phyloP scores from a whole-genome alignment of 2,888 invertebrate species.

The Cremastinae sp. region DNA sequence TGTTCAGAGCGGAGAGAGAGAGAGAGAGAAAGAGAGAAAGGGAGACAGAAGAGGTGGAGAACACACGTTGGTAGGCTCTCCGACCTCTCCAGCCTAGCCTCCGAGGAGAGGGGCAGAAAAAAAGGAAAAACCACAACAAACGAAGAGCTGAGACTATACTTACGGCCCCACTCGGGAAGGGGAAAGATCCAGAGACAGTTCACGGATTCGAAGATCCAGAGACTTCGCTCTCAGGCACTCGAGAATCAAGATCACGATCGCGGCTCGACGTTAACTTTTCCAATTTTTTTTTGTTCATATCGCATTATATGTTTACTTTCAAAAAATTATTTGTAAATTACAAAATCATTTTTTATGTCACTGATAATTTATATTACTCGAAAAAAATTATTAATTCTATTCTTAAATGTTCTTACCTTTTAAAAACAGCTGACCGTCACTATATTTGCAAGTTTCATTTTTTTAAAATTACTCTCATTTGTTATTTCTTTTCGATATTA shows the following conservation, averaged over 20 bases:
- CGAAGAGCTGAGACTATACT: slow-evolving; percentile 14
- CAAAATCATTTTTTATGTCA: too few relatives aligned
- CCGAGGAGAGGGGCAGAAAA: slow-evolving; percentile 47
- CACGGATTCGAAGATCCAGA: slow-evolving; percentile 46
- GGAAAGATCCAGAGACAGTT: slow-evolving; percentile 59
- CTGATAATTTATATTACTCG: too few relatives aligned
- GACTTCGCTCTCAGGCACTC: slow-evolving; percentile 12
- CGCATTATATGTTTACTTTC: neutral
- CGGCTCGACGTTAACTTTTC: slow-evolving; percentile 1
- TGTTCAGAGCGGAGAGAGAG: slow-evolving; percentile 39
- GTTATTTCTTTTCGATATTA: too few relatives aligned
- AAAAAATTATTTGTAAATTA: neutral
- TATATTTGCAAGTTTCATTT: too few relatives aligned
- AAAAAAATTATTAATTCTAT: too few relatives aligned
- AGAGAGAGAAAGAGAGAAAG: slow-evolving; percentile 34
- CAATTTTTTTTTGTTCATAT: too few relatives aligned
- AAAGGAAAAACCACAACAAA: slow-evolving; percentile 19
- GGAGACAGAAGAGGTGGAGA: slow-evolving; percentile 55
- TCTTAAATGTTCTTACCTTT: too few relatives aligned
- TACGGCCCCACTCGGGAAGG: slow-evolving; percentile 49
- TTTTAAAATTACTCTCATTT: too few relatives aligned
- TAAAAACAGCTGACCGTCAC: too few relatives aligned
- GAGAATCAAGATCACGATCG: slow-evolving; percentile 52
- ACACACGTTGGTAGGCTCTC: slow-evolving; percentile 53
- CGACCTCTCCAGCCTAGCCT: slow-evolving; percentile 37